Evolutionary conservation across 2,797 vertebrate species (phyloP), one percentile per base, ranked within the genome.

Genomic region (Periparus ater): DNA sequence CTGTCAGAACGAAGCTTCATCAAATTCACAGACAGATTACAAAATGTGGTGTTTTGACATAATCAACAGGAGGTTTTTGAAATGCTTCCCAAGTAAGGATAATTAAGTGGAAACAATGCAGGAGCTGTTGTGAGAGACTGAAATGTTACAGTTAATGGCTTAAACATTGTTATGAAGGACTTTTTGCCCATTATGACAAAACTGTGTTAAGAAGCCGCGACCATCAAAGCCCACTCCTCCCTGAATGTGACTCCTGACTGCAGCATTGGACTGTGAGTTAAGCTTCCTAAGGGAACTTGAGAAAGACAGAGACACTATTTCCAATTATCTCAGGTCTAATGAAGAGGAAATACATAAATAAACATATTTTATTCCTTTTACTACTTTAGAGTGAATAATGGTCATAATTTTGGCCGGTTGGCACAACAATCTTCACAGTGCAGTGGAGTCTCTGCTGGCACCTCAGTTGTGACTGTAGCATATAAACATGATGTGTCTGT

Each of bases 31-130:
- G 77, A 74, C 89, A 92, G 91, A 95, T 91, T 88, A 93, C 79
- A 89, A 92, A 95, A 93, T 92, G 79, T 88, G 85, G 55, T 92
- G 94, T 95, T 96, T 95, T 96, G 91, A 96, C 90, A 84, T 8
- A 54, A 94, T 68, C 80, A 86, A 88, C 83, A 73, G 79, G 85
- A 94, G 88, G 83, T 45, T 92, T 92, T 88, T 88, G 42, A 96
- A 95, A 94, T 85, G 76, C 66, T 89, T 89, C 73, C 88, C 62
- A n/a, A 85, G 55, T 42, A 88, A 84, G 71, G 83, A 86, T 84
- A 93, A 94, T 94, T 95, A 95, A 68, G 42, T 66, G 67, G 85
- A 73, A 94, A 73, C 58, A 79, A 75, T 26, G 44, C 42, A 44
- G 88, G 55, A 88, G 65, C 85, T 81, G 58, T 45, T 53, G 19